Evolutionary conservation across 1,140 invertebrate species (phyloP), one percentile per base, ranked within the genome.

Genomic region (Ladona fulva): DNA sequence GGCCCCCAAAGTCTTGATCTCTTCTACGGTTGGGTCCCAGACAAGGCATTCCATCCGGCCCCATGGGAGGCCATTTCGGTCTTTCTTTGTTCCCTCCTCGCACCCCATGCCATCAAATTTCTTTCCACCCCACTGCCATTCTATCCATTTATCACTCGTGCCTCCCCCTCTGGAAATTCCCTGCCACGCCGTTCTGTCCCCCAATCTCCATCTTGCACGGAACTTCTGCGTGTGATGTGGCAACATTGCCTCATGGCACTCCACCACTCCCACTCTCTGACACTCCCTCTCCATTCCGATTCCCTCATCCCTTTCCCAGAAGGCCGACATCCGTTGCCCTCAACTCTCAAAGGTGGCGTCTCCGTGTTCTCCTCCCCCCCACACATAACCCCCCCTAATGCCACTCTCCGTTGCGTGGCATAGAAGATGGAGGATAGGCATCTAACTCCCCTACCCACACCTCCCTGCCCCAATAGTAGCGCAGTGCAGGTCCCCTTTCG

Each of bases 201-300:
- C 52, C 52, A 66, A 66, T 66, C 52, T 66, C 52, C 52, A 66
- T 66, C 52, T 66, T 66, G 52, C 52, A 66, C 52, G 52, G 52
- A 66, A 66, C 52, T 66, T 66, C 29, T 37, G 12, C 14, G 3
- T 66, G 1, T 66, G 52, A 66, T 12, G 12, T 66, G 52, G 52
- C 52, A 66, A 66, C 52, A 66, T 66, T 12, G 52, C 52, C 52
- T 52, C 44, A 52, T 52, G 44, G 10, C 44, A 19, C 44, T 52
- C 44, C 44, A 11, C 44, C 44, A 10, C 44, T 52, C 44, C 44
- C 44, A 10, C 10, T 52, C 19, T 10, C 44, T 11, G 10, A 10
- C 44, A 10, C 19, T 19, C n/a, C 3, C 52, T 19, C 52, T 5
- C 52, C 52, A 66, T 66, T 66, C 12, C 12, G 52, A 66, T 66